A percentile compares a stretch with the other conserved stretches of the same genome.
phyloP scores from a whole-genome alignment of 2,888 invertebrate genomes.

The Caenorhabditis sp. region DNA sequence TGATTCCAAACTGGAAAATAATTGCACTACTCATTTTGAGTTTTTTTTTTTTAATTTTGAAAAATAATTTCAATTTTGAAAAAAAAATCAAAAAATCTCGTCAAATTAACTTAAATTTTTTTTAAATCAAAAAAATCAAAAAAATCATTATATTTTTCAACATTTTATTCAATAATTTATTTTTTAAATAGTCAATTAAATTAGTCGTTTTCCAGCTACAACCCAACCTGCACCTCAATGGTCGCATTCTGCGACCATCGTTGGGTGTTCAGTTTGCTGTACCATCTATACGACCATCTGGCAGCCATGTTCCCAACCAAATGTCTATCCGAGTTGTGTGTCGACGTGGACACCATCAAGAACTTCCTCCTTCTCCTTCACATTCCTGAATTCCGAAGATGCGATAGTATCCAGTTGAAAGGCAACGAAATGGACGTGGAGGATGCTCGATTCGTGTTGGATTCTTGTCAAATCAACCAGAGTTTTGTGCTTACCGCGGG shows the following conservation, averaged over 20 bases:
- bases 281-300: conserved; percentile 16
- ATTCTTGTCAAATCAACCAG: neutral
- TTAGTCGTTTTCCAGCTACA: too few relatives aligned
- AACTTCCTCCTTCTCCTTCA: conserved; percentile 4
- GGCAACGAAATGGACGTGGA: conserved; percentile 6
- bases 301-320: conserved; percentile 3
- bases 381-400: conserved; percentile 15
- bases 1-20: too few relatives aligned
- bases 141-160: neutral
- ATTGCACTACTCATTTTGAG: too few relatives aligned
- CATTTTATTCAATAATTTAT: too few relatives aligned
- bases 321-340: neutral
- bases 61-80: neutral
- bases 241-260: neutral
- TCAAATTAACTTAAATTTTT: neutral
- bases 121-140: neutral
- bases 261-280: neutral
- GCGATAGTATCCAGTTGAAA: conserved; percentile 8
- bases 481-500: conserved; percentile 1
- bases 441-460: conserved; percentile 15
- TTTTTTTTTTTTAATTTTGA: neutral
- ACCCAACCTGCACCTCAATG: neutral
- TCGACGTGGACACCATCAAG: conserved; percentile 23
- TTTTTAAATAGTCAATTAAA: too few relatives aligned
- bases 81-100: neutral